These are phyloP conservation scores for Drosophila mettleri DNA, from an alignment of 2,888 invertebrate species.

Conservation along the genomic window DNA sequence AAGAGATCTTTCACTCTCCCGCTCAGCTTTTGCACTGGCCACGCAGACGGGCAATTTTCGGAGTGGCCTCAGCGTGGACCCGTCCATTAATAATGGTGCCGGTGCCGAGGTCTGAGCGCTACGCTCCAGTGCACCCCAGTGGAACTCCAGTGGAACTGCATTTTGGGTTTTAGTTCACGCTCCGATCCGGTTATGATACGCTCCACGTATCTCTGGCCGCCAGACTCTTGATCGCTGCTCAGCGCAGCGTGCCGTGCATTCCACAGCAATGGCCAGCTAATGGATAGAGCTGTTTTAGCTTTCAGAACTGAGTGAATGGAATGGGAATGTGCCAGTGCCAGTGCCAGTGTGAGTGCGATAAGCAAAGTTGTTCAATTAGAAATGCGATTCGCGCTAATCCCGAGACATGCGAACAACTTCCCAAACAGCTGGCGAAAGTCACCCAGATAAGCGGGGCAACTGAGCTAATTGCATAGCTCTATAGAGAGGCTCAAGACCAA, in stretches of 20 bases:
- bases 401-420: constrained; percentile 56
- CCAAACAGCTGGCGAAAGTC: constrained; percentile 49
- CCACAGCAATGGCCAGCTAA: constrained; percentile 70
- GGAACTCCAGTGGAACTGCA: constrained; percentile 42
- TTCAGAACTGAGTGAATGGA: constrained; percentile 15
- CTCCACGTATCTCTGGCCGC: constrained; percentile 52
- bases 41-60: constrained; percentile 53
- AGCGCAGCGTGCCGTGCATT: constrained; percentile 78
- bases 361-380: constrained; percentile 75
- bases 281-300: constrained; percentile 59
- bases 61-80: constrained; percentile 62
- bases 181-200: constrained; percentile 80
- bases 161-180: constrained; percentile 73
- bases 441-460: constrained; percentile 29
- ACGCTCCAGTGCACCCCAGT: constrained; percentile 62
- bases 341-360: constrained; percentile 43
- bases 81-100: constrained; percentile 75
- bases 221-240: constrained; percentile 45
- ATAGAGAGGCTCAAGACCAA: constrained; percentile 16
- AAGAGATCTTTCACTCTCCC: constrained; percentile 55
- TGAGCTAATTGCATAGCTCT: constrained; percentile 7
- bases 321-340: constrained; percentile 16
- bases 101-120: constrained; percentile 27
- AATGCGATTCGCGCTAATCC: constrained; percentile 68
- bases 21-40: constrained; percentile 47